Conservation (phyloP, 2,888 invertebrate species). For the Hydropsyche betteni region DNA sequence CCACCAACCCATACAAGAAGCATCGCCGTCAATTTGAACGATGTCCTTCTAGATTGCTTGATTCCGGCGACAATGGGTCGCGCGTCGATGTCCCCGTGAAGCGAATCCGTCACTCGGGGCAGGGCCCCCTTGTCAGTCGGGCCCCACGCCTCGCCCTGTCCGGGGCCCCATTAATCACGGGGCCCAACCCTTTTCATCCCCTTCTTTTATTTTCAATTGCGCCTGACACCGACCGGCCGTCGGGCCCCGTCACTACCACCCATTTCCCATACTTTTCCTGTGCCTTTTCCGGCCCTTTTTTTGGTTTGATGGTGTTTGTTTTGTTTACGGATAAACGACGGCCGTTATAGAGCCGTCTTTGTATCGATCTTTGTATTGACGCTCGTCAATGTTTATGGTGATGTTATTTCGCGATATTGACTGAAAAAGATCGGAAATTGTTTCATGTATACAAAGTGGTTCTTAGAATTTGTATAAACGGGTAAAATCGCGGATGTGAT, state of each 20-base stretch:
- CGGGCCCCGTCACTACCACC: not conserved
- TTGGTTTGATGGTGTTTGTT: constrained; percentile 22
- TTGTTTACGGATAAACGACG: constrained; percentile 46
- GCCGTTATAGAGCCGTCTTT: constrained; percentile 43
- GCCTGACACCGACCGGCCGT: constrained; percentile 36
- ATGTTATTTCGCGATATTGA: too few species aligned
- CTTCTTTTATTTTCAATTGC: constrained; percentile 42
- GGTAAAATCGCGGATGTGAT: too few species aligned
- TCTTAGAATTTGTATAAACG: too few species aligned
- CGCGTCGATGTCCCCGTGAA: too few species aligned
- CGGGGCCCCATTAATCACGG: constrained; percentile 43
- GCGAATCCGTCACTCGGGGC: constrained; percentile 15
- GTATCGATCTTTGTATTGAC: not conserved
- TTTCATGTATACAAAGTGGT: not conserved
- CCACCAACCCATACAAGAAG: too few species aligned
- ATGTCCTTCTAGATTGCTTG: too few species aligned
- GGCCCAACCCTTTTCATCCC: constrained; percentile 42
- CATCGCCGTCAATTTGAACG: too few species aligned
- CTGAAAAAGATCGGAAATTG: not conserved
- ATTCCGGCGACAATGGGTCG: too few species aligned
- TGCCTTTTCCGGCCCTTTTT: not conserved
- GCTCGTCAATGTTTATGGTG: too few species aligned
- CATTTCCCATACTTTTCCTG: not conserved
- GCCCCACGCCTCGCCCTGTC: not conserved
- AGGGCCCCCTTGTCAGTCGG: constrained; percentile 26